Evolutionary conservation across 2,797 vertebrate genomes (phyloP), one percentile per base, ranked within the genome.

Genomic region (Epinephelus awoara): DNA sequence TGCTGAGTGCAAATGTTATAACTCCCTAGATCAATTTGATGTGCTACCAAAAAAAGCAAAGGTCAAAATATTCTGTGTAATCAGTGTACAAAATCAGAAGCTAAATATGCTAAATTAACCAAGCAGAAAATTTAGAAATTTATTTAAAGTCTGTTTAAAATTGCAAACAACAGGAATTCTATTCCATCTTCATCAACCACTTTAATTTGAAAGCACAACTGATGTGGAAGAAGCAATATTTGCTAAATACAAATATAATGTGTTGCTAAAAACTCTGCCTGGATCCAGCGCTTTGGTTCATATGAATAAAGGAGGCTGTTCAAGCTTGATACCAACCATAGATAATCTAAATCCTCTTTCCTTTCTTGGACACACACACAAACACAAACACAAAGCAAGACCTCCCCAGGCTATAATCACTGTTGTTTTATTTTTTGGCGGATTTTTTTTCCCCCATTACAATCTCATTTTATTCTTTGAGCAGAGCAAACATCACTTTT

Each of bases 401-500:
- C 75, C 63, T 86, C 89, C 77, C 38, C 57, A 34, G 88, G 90
- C 85, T 72, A 67, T 89, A 89, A 90, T 90, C 84, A 92, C 70
- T 72, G 75, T 21, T 76, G 54, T 51, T 74, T 59, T 50, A 13
- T 67, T 29, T 55, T 51, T 75, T n/a, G 68, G 3, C 21, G n/a
- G 6, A 29, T 8, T 9, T 78, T 57, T 88, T 69, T 47, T 4
- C 25, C 4, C 25, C 54, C 25, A 85, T 83, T 86, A 75, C 79
- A 90, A 88, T 92, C 72, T 87, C 68, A 90, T 91, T 90, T 89
- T 73, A 84, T 83, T 92, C 77, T 90, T 80, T 84, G 46, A 88
- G 77, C 75, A 72, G 72, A 88, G 70, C 72, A 82, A 93, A 93
- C 87, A 89, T 84, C 83, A 70, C 80, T 83, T 90, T 85, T 88